Conservation (phyloP, 2,113 vertebrate genomes). For the Globicephala melas region DNA sequence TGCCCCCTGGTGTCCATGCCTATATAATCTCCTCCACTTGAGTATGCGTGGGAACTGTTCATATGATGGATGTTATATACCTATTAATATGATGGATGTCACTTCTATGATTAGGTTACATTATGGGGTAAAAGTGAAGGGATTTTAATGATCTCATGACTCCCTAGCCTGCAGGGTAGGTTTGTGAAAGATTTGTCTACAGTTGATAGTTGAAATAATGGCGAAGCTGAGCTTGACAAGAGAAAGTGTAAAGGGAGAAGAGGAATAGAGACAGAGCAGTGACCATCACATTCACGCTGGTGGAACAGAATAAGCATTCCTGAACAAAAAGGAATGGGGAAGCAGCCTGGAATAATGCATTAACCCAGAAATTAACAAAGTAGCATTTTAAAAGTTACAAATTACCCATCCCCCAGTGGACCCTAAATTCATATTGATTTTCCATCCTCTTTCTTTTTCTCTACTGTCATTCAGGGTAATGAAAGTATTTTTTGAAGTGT, state of each 20-base stretch:
- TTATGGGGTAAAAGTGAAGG: not conserved
- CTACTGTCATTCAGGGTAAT: not conserved
- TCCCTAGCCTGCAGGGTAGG: not conserved
- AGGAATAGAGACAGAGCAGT: not conserved
- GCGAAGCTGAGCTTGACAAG: not conserved
- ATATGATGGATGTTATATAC: not conserved
- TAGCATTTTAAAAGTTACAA: not conserved
- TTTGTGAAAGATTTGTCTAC: not conserved
- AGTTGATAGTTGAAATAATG: not conserved
- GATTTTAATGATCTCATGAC: not conserved
- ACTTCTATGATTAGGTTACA: not conserved
- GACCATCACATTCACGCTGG: not conserved
- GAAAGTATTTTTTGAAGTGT: conserved; percentile 5
- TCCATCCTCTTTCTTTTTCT: not conserved
- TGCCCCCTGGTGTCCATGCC: not conserved
- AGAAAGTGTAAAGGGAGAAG: not conserved
- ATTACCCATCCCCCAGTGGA: not conserved
- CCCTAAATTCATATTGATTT: not conserved
- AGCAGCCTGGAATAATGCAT: not conserved
- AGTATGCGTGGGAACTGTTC: not conserved
- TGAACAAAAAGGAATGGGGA: not conserved
- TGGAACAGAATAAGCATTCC: not conserved
- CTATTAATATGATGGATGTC: not conserved
- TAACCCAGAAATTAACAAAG: not conserved
- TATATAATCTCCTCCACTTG: not conserved